Base-by-base conservation (phyloP, 2,888 invertebrate species). In the Chloroclystis v-ata region DNA sequence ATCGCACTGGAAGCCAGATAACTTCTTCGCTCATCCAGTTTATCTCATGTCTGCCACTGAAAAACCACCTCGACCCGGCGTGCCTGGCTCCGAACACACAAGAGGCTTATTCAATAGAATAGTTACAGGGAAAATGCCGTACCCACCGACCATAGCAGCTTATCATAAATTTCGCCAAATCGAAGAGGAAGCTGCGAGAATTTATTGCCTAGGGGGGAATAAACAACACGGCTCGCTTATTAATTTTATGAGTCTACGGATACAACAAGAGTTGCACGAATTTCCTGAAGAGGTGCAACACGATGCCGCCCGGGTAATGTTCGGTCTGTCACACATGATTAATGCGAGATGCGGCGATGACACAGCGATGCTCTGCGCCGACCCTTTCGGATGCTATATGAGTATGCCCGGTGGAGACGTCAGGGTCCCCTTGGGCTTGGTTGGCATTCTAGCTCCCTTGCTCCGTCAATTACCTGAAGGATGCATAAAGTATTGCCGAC, bases 331-430 rank as follows among this genome's bases (percentile, higher is more conserved):
- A 0, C 92, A 92, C 62, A 82, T 84, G 65, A 65, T 93, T 4
- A 89, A 90, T 54, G 89, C 91, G 42, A 85, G 91, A 33, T 87
- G 92, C 54, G 93, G 93, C 1, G 92, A 92, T 55, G 93, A 94
- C 63, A 78, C 70, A 4, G 75, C 78, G 0, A 72, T 87, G 78
- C 67, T 86, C 7, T 76, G 77, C 48, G 77, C 76, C 6, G 85
- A 84, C 52, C 72, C 82, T 47, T 52, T 67, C 7, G 85, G 86
- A 1, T 82, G 81, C 59, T 86, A 71, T 52, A 84, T 86, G 86
- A 83, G 82, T 49, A 81, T 94, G 60, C 91, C 91, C 9, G 85
- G 92, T 43, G 63, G 89, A 6, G 79, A 89, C 37, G 89, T 91
- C 1, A 82, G 90, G 14, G 88, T 93, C 11, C 92, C 93, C 0